Conservation (phyloP, 1,140 invertebrate species). For the Drosophila santomea region DNA sequence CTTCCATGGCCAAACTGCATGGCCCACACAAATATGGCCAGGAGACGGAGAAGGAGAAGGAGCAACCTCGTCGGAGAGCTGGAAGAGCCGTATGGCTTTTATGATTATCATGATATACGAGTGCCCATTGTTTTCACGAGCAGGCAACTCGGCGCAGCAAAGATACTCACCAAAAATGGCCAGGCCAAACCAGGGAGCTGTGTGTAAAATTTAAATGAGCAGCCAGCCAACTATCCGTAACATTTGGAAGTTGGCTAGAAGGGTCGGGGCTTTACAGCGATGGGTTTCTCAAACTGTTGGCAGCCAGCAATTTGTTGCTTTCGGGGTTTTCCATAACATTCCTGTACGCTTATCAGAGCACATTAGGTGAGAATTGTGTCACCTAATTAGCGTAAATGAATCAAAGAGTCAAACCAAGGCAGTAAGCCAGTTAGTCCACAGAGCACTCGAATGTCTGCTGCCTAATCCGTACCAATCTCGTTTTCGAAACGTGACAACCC, state of each 20-base stretch:
- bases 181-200: conserved; percentile 51
- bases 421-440: conserved; percentile 40
- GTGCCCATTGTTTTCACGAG: conserved; percentile 78
- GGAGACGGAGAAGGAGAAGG: conserved; percentile 45
- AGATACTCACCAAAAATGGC: conserved; percentile 73
- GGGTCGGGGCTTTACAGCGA: conserved; percentile 6
- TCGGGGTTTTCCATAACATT: conserved; percentile 55
- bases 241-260: neutral
- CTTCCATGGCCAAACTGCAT: conserved; percentile 30
- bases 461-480: conserved; percentile 69
- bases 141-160: conserved; percentile 39
- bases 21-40: conserved; percentile 54
- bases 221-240: conserved; percentile 41
- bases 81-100: conserved; percentile 45
- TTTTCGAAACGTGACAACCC: conserved; percentile 70
- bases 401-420: conserved; percentile 65
- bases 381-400: conserved; percentile 84
- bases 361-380: conserved; percentile 84
- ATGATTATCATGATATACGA: conserved; percentile 82
- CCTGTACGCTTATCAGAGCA: conserved; percentile 73
- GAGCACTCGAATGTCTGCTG: conserved; percentile 19
- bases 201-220: conserved; percentile 82
- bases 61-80: conserved; percentile 40
- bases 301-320: conserved; percentile 73
- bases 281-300: conserved; percentile 48